Evolutionary conservation across 2,797 vertebrate genomes (phyloP).

Genomic region (Phoeniculus purpureus): DNA sequence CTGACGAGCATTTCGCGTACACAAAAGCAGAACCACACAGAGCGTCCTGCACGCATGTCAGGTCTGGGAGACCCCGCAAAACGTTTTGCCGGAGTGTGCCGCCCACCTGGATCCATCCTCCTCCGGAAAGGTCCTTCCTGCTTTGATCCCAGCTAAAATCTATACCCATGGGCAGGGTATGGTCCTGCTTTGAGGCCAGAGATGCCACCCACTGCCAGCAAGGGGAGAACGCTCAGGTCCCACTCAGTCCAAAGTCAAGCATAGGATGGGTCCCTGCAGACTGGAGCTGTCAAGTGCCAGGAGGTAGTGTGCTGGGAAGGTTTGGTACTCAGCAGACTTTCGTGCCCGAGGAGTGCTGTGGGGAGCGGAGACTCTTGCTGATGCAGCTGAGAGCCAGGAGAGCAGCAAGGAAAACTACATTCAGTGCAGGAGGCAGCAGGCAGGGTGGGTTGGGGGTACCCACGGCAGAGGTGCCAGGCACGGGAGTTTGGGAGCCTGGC

Average conservation of each 20-base stretch:
- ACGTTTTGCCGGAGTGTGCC: background rate
- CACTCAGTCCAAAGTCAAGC: background rate
- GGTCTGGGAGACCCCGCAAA: slow-evolving; percentile 7
- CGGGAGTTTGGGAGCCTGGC: background rate
- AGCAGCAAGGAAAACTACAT: background rate
- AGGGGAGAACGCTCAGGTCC: background rate
- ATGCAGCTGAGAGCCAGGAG: background rate
- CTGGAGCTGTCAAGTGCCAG: rapidly evolving
- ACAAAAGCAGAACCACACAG: slow-evolving; percentile 70
- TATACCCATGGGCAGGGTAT: background rate
- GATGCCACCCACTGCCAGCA: background rate
- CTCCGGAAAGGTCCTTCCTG: background rate
- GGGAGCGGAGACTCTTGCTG: background rate
- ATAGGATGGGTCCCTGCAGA: background rate
- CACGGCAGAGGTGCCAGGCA: background rate
- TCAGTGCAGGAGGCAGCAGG: background rate
- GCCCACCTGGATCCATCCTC: background rate
- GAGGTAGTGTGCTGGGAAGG: background rate
- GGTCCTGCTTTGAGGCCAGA: background rate
- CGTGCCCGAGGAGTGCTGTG: rapidly evolving
- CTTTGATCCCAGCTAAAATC: background rate
- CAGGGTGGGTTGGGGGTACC: background rate
- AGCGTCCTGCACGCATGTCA: background rate
- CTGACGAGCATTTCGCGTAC: slow-evolving; percentile 63
- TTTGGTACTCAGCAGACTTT: background rate